Percentiles rank a stretch among this genome's conserved stretches.
Conservation (phyloP, 2,797 vertebrate genomes). For the Lepus townsendii region DNA sequence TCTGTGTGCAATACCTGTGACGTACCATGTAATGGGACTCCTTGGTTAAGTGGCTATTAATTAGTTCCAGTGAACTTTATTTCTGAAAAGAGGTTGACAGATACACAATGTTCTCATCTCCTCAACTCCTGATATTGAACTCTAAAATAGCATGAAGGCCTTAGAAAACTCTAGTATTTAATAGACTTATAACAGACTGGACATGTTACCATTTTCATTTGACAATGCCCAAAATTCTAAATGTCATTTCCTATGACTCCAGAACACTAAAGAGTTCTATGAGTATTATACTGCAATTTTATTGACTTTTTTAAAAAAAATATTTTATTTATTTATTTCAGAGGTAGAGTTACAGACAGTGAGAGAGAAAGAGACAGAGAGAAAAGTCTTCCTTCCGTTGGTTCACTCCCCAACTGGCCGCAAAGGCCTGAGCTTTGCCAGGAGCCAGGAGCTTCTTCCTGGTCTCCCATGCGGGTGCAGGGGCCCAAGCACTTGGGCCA, state of each 20-base stretch:
- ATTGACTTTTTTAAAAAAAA: too few species aligned
- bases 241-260: not conserved
- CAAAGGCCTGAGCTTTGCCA: too few species aligned
- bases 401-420: too few species aligned
- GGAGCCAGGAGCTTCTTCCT: too few species aligned
- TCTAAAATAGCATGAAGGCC: conserved; percentile 17
- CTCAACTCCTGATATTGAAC: not conserved
- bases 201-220: conserved; percentile 29
- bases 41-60: not conserved
- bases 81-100: conserved; percentile 23
- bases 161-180: conserved; percentile 48
- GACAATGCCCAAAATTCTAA: conserved; percentile 1
- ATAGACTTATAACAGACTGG: conserved; percentile 2
- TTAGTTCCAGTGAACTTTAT: not conserved
- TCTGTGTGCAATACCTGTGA: not conserved
- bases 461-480: too few species aligned
- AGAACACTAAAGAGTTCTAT: not conserved
- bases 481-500: too few species aligned
- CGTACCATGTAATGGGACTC: not conserved
- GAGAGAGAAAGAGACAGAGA: too few species aligned
- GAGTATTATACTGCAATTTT: not conserved
- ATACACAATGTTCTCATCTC: not conserved
- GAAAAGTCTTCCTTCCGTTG: too few species aligned
- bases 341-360: too few species aligned
- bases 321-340: not conserved